Base-by-base conservation (phyloP, 2,113 vertebrate genomes). In the Callaeas wilsoni region DNA sequence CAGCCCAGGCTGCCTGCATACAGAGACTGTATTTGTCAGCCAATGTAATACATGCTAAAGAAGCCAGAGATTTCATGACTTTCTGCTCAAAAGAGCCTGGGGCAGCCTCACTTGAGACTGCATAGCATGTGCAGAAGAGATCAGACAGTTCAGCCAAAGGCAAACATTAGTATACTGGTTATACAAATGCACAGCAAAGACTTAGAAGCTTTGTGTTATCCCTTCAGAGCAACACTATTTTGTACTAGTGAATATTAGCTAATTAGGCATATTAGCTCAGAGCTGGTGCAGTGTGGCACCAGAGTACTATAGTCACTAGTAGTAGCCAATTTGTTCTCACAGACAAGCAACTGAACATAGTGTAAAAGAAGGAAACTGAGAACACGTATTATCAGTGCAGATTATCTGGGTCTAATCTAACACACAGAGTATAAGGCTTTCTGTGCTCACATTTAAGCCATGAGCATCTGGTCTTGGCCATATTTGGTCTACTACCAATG, bases 401-500 rank as follows among this genome's bases (percentile, higher is more conserved):
- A 74, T 94, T 80, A 80, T 75, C 76, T 68, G 78, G 33, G 47
- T 64, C 78, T 93, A 73, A 63, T 41, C 41, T 84, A 75, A 79
- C 25, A 64, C 39, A 56, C 7, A 37, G 76, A 55, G 79, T 68
- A 30, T n/a, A 84, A 87, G 53, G 32, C 44, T 91, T 95, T 84
- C 86, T 90, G 37, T 53, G 80, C 70, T 95, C 90, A 63, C 59
- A 96, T 94, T 97, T 97, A 89, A 91, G 92, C 91, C 50, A 4
- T 39, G 92, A 97, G 95, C 96, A 96, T 90, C 96, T 97, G 74
- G 44, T 96, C 86, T 74, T 98, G 95, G 94, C 98, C 98, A 97
- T 98, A 98, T 98, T 98, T 98, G 97, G 98, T 98, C 78, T 97
- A 97, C 94, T 93, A 89, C 89, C 49, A 29, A 46, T 98, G 98